phyloP scores from a whole-genome alignment of 1,140 invertebrate species.

The Branchinecta lindahli region DNA sequence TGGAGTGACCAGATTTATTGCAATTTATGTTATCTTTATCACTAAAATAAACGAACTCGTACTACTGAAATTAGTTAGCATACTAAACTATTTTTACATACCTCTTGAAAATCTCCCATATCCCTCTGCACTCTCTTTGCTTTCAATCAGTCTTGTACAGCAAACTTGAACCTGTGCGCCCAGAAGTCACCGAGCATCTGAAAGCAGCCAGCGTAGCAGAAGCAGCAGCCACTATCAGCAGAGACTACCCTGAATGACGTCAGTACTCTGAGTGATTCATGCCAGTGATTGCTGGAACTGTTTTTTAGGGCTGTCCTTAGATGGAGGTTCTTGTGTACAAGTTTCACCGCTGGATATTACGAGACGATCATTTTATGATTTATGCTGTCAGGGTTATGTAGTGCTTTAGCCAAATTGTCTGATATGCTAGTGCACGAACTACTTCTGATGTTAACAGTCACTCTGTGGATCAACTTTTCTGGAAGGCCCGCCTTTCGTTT shows the following conservation, averaged over 20 bases:
- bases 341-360: slow-evolving; percentile 5
- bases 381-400: not conserved
- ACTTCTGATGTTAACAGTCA: not conserved
- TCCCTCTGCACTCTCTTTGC: not conserved
- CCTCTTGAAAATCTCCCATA: slow-evolving; percentile 2
- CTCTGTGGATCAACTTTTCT: not conserved
- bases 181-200: not conserved
- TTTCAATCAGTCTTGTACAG: not conserved
- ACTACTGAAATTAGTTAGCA: no score
- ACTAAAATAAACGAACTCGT: not conserved
- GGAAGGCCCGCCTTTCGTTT: not conserved
- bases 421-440: not conserved
- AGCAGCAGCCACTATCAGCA: not conserved
- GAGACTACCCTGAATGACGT: slow-evolving; percentile 6
- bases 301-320: not conserved
- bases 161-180: not conserved
- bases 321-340: not conserved
- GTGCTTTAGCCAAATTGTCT: not conserved
- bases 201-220: not conserved
- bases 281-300: not conserved
- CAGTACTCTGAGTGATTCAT: not conserved
- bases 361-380: not conserved
- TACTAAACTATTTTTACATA: not conserved
- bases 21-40: not conserved
- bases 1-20: not conserved